Percentiles rank a stretch among this genome's conserved stretches.
Evolutionary conservation across 2,113 vertebrate genomes (phyloP).

Genomic region (Myotis yumanensis): DNA sequence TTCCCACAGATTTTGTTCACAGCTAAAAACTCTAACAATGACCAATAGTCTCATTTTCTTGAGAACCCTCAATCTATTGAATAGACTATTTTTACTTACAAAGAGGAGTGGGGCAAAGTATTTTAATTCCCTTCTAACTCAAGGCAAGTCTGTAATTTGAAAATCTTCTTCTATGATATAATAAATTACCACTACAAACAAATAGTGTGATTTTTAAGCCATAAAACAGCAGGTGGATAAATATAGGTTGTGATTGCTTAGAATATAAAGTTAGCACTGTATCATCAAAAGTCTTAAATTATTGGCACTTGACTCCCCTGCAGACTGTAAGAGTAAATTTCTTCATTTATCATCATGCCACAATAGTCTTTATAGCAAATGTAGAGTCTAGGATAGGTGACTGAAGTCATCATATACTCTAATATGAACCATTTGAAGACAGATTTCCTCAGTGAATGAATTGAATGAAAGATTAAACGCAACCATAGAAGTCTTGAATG

Average conservation of each 20-base stretch:
- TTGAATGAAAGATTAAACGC: conserved; percentile 57
- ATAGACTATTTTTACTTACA: conserved; percentile 43
- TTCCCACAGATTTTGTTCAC: not conserved
- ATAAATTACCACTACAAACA: conserved; percentile 77
- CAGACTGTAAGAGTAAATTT: conserved; percentile 66
- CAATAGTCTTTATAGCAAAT: conserved; percentile 59
- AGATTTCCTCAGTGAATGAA: conserved; percentile 50
- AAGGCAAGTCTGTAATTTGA: conserved; percentile 69
- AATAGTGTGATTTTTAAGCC: conserved; percentile 71
- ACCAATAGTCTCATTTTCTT: not conserved
- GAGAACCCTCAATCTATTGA: not conserved
- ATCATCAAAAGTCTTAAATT: conserved; percentile 63
- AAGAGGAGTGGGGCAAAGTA: not conserved
- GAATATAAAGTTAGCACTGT: conserved; percentile 73
- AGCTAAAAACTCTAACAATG: conserved; percentile 37
- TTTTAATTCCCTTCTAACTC: conserved; percentile 45
- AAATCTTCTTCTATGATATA: conserved; percentile 71
- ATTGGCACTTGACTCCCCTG: conserved; percentile 46
- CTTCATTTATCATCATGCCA: conserved; percentile 62
- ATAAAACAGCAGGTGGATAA: conserved; percentile 78
- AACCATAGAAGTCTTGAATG: conserved; percentile 28
- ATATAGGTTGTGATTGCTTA: conserved; percentile 71
- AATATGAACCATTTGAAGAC: conserved; percentile 41
- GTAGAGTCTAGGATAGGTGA: conserved; percentile 33
- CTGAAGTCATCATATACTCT: conserved; percentile 4